phyloP scores from a whole-genome alignment of 2,888 invertebrate species.

The Cephus rjabovi region DNA sequence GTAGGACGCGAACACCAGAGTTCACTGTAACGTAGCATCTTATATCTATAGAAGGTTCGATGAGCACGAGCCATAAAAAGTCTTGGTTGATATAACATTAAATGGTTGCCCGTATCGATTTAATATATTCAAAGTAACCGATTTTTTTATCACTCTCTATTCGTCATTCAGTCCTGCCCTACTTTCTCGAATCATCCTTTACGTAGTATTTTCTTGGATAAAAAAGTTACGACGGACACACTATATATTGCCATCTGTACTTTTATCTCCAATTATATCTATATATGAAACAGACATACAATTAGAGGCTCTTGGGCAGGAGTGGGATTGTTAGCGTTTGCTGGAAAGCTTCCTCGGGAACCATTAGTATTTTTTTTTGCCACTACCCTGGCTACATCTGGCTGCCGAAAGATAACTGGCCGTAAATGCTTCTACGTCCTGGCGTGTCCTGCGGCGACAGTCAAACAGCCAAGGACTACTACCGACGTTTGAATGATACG shows the following conservation, averaged over 20 bases:
- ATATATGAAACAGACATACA: background rate
- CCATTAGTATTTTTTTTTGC: background rate
- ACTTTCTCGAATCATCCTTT: background rate
- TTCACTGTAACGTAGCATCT: background rate
- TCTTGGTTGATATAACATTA: background rate
- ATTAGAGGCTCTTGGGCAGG: background rate
- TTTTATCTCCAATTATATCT: background rate
- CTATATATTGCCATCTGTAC: background rate
- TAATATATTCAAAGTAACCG: background rate
- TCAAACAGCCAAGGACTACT: background rate
- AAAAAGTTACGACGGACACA: background rate
- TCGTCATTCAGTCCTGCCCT: background rate
- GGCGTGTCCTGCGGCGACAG: constrained; percentile 5
- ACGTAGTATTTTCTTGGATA: background rate
- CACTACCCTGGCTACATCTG: background rate
- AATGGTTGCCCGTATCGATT: background rate
- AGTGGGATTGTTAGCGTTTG: background rate
- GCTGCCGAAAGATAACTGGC: constrained; percentile 5
- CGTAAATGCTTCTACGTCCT: constrained; percentile 3
- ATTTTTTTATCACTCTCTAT: background rate
- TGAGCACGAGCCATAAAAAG: background rate
- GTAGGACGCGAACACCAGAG: background rate
- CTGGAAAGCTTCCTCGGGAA: background rate
- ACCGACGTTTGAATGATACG: background rate
- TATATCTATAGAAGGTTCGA: background rate